Evolutionary conservation across 2,797 vertebrate species (phyloP), one percentile per base, ranked within the genome.

Genomic region (Lithobates pipiens): DNA sequence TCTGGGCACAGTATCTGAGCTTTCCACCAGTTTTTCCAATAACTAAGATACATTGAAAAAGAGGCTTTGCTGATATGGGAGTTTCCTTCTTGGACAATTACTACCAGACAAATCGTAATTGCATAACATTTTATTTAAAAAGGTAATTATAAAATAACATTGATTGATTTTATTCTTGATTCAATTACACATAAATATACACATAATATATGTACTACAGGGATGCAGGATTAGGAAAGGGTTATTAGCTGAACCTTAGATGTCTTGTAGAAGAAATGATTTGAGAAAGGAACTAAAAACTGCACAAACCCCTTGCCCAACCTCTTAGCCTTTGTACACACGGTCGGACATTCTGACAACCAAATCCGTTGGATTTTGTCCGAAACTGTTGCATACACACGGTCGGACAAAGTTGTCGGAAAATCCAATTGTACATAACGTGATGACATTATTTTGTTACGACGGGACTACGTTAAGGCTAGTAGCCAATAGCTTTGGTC

Each of bases 1-100:
- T 70, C 21, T 61, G 54, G 54, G 50, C 50, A 54, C 16, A 54
- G 16, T 16, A 21, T 54, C 46, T 27, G 15, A 78, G 63, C 3
- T 32, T 13, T 39, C 42, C 27, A 21, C 67, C 10, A 80, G 46
- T 80, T 36, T 34, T 71, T 80, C 32, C 18, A 68, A 80, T 13
- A 71, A 80, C 21, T 36, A 11, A 71, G 34, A 57, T 44, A 70
- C 69, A 29, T 70, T 69, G 5, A 61, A 54, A 61, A 23, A 23
- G 54, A n/a, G 7, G 21, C 54, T 61, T 61, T 61, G 4, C 6
- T 23, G 8, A 23, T 61, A 1, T 18, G 13, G 50, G 16, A 1
- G 16, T 54, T 54, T 54, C 50, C 54, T 61, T 61, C 54, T 61
- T 23, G 1, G 13, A 1, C 50, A 54, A 54, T 54, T 54, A 54